Conservation (phyloP, 23 tunicate genomes). For the Trididemnum clinides region DNA sequence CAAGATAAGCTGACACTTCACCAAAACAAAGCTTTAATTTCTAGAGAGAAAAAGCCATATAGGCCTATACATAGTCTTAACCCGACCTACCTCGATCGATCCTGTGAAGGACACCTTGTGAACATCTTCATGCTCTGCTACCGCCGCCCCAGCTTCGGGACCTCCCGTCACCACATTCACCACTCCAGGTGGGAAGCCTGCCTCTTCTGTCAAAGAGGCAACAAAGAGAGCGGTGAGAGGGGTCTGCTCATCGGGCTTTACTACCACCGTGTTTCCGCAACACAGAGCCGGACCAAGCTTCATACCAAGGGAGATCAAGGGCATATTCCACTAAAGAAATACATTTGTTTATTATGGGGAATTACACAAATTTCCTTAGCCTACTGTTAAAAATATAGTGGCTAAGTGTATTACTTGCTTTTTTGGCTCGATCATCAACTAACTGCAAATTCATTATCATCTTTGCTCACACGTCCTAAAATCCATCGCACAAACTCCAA, state of each 20-base stretch:
- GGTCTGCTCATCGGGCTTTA: constrained; percentile 89
- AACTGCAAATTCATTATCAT: no score
- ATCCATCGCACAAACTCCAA: no score
- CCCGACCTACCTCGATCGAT: constrained; percentile 53
- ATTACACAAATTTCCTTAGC: no score
- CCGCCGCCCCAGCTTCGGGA: constrained; percentile 65
- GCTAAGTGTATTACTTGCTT: no score
- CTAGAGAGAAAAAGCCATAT: no score
- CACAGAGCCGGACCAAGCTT: constrained; percentile 85
- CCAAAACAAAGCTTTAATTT: no score
- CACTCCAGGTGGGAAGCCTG: constrained; percentile 91
- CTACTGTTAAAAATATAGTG: no score
- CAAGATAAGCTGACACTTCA: no score
- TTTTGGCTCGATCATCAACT: no score
- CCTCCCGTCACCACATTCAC: constrained; percentile 88
- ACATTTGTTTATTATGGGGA: no score
- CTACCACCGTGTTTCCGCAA: constrained; percentile 85
- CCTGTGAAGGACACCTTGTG: constrained; percentile 93
- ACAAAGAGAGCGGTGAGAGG: constrained; percentile 79
- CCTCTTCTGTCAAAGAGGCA: constrained; percentile 80
- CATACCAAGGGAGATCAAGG: constrained; percentile 81
- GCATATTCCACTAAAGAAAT: constrained; percentile 85
- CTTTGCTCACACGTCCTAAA: no score
- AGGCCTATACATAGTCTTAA: no score
- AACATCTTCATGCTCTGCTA: constrained; percentile 67